Conservation (phyloP, 2,888 invertebrate genomes). For the Thera britannica region DNA sequence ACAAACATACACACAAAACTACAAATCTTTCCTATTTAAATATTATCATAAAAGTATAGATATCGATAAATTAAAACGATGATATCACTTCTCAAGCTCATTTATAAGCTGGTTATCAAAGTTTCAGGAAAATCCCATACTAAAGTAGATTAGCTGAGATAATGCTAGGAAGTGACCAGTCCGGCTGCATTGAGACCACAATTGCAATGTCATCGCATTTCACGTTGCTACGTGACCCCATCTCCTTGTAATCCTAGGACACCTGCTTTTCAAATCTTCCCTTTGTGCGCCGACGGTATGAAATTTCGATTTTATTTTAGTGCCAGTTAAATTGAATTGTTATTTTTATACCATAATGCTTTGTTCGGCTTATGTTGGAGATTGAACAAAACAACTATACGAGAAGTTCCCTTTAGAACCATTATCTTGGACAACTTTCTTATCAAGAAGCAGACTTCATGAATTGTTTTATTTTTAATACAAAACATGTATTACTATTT, state of each 20-base stretch:
- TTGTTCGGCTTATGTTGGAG: constrained; percentile 25
- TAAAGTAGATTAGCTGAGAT: constrained; percentile 55
- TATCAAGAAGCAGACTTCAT: no score
- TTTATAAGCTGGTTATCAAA: constrained; percentile 12
- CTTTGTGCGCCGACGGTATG: constrained; percentile 45
- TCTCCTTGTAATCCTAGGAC: constrained; percentile 76
- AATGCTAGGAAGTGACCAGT: constrained; percentile 56
- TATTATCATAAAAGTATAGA: no score
- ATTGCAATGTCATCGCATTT: constrained; percentile 81
- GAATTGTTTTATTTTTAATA: no score
- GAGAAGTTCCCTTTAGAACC: constrained; percentile 1
- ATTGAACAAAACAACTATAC: constrained; percentile 14
- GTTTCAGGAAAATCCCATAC: constrained; percentile 29
- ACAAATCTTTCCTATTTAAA: no score
- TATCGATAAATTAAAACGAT: no score
- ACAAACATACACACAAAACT: no score
- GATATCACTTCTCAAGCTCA: neutral
- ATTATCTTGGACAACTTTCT: neutral
- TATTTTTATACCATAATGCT: constrained; percentile 40
- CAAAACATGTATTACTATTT: no score
- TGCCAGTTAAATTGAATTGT: constrained; percentile 42
- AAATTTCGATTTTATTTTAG: constrained; percentile 44
- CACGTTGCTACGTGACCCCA: constrained; percentile 74
- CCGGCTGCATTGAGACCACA: constrained; percentile 60
- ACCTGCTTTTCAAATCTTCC: constrained; percentile 76